Conservation (phyloP, 2,797 vertebrate species). For the Bryconaethiops microstoma region DNA sequence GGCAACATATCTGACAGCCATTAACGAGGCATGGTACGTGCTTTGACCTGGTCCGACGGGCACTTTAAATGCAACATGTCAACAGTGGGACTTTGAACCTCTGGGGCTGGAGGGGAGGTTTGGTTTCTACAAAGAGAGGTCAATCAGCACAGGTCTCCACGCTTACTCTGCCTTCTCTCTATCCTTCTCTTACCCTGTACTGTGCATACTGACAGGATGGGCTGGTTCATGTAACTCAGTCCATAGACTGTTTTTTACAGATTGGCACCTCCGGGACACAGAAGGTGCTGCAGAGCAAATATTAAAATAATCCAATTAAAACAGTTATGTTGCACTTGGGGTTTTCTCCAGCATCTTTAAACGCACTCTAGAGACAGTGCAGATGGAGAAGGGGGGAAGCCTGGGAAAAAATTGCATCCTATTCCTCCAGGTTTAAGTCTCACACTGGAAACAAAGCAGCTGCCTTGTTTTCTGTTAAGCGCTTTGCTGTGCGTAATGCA, state of each 20-base stretch:
- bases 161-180: neutral
- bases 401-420: neutral
- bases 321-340: neutral
- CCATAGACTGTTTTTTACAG: neutral
- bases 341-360: constrained; percentile 12
- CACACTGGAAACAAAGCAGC: neutral
- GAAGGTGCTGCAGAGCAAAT: neutral
- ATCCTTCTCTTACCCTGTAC: neutral
- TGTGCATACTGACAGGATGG: neutral
- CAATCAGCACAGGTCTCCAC: neutral
- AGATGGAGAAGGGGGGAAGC: neutral
- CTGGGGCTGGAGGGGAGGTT: neutral
- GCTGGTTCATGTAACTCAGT: neutral
- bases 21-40: constrained; percentile 2
- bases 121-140: constrained; percentile 1
- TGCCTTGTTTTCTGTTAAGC: neutral
- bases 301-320: constrained; percentile 13
- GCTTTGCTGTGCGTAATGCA: neutral
- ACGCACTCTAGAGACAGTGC: neutral
- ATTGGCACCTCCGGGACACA: neutral
- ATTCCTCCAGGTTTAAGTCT: neutral
- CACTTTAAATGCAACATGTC: constrained; percentile 3
- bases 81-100: neutral
- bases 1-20: constrained; percentile 18
- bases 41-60: neutral